A percentile compares a stretch with the other conserved stretches of the same genome.
phyloP scores from a whole-genome alignment of 1,140 invertebrate genomes.

The Trinorchestia longiramus region DNA sequence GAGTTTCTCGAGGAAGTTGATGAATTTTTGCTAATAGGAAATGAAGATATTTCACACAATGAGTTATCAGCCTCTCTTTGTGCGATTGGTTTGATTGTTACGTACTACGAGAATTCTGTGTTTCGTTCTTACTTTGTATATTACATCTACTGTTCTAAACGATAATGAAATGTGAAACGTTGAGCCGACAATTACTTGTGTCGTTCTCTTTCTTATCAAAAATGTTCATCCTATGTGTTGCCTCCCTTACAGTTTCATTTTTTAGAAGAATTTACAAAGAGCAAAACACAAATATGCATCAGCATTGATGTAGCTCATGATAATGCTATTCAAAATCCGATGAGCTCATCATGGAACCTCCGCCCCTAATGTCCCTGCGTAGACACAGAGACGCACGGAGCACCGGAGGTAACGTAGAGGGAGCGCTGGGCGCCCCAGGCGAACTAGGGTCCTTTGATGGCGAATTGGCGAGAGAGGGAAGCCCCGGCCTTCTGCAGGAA shows the following conservation, averaged over 20 bases:
- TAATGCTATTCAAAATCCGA: slow-evolving; percentile 9
- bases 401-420: background rate
- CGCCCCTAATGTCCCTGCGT: background rate
- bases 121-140: background rate
- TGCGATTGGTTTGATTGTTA: too few relatives aligned
- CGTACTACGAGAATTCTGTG: too few relatives aligned
- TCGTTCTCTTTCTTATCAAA: background rate
- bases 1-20: too few relatives aligned
- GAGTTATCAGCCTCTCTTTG: too few relatives aligned
- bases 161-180: background rate
- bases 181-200: background rate
- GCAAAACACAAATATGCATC: background rate
- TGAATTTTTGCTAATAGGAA: too few relatives aligned
- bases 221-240: background rate
- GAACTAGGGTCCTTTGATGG: background rate
- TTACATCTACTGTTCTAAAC: background rate
- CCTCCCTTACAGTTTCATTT: background rate
- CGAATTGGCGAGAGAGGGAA: background rate
- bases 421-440: background rate
- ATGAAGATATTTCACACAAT: too few relatives aligned
- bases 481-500: background rate
- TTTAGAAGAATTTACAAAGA: background rate
- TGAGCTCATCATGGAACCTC: background rate
- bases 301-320: background rate
- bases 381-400: background rate